Conservation (phyloP, 2,888 invertebrate species). For the Epistrophella euchroma region DNA sequence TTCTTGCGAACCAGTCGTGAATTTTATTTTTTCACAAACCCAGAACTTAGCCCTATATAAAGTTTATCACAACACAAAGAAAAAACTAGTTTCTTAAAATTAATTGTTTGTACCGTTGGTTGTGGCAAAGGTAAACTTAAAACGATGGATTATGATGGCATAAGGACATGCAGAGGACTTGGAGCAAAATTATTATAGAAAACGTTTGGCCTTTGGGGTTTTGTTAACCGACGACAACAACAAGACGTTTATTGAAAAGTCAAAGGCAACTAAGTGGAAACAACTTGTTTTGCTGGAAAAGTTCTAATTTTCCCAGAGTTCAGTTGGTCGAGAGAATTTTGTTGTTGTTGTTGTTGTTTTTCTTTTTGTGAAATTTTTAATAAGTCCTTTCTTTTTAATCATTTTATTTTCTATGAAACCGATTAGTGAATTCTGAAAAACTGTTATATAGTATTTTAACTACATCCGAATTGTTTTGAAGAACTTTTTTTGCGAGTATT, state of each 20-base stretch:
- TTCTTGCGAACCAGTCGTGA: too few relatives aligned
- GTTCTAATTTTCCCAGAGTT: background rate
- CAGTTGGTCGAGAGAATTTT: background rate
- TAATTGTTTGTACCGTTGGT: background rate
- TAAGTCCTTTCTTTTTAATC: background rate
- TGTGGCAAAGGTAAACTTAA: background rate
- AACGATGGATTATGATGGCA: conserved; percentile 5
- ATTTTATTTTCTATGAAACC: background rate
- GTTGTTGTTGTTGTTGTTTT: background rate
- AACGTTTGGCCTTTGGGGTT: conserved; percentile 14
- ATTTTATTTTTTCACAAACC: background rate
- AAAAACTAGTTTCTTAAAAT: background rate
- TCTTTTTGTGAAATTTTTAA: background rate
- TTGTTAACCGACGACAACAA: background rate
- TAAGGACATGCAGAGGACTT: conserved; percentile 22
- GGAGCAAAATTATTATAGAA: background rate
- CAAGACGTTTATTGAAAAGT: background rate
- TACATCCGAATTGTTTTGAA: background rate
- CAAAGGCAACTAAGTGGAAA: conserved; percentile 4
- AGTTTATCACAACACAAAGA: background rate
- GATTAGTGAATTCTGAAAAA: background rate
- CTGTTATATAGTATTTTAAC: too few relatives aligned
- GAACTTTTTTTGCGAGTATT: too few relatives aligned
- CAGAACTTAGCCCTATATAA: background rate
- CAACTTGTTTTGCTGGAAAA: background rate